Evolutionary conservation across 1,140 invertebrate species (phyloP), one percentile per base, ranked within the genome.

Genomic region (Spodoptera litura): DNA sequence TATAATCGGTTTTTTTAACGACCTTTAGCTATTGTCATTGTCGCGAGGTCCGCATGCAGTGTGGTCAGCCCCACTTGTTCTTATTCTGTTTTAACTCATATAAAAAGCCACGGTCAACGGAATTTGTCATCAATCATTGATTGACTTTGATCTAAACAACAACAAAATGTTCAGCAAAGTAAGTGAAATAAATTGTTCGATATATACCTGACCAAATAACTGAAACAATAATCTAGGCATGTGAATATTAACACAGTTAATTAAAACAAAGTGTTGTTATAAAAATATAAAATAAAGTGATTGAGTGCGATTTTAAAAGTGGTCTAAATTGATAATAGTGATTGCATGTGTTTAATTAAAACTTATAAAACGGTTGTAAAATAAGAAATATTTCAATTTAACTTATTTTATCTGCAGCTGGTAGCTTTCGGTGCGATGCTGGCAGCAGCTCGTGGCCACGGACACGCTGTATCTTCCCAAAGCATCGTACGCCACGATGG

Each of bases 401-500:
- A 58, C 35, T 59, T 25, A 31, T 78, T 80, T 10, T 79, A n/a
- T 78, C 78, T 86, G 55, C 72, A 89, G 88, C 81, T 89, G 49
- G 62, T 85, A 59, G 78, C 81, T 61, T 83, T 88, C 58, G 80
- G 83, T 49, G 82, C 84, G 31, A 64, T 88, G 49, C 25, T 87
- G 64, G 85, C 81, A 2, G 82, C 78, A 2, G 84, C 85, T 49
- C 83, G 75, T 10, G 83, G 59, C 44, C 82, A 84, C 59, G 85
- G 87, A 0, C 82, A 80, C 61, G 89, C 89, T 8, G 84, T 90
- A 0, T 90, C 91, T 4, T 91, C 88, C 4, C 89, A 90, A 77
- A 89, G 85, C 81, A 89, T 91, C 73, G 81, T 92, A 11, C 87
- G 81, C 8, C 88, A 92, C 71, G 86, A 89, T 73, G 85, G 81